phyloP scores from a whole-genome alignment of 2,797 vertebrate species.

The Anguilla megastoma region DNA sequence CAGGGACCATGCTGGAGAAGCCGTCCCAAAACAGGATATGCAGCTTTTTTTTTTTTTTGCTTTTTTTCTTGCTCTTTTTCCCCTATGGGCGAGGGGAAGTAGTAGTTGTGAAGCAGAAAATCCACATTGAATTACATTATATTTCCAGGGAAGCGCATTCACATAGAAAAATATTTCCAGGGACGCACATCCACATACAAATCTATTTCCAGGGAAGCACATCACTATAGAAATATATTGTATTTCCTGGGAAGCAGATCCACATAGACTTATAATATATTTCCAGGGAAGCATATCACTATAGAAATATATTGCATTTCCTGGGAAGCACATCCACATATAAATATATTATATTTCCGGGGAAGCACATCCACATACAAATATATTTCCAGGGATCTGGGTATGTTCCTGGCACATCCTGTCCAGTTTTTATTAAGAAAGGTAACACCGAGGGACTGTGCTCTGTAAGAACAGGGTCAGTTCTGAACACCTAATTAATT shows the following conservation, averaged over 20 bases:
- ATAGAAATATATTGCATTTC: neutral
- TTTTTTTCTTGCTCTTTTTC: neutral
- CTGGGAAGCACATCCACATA: neutral
- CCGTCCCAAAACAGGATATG: neutral
- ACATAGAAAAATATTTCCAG: neutral
- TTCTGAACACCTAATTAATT: slow-evolving; percentile 20
- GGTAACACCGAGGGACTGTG: neutral
- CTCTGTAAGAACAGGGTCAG: neutral
- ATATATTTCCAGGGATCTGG: neutral
- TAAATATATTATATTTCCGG: neutral
- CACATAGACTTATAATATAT: neutral
- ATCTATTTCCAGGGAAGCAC: neutral
- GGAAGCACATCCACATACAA: neutral
- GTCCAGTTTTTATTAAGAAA: neutral
- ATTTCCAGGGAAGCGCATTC: neutral
- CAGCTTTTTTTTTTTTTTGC: neutral
- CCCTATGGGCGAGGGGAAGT: neutral
- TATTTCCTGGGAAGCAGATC: neutral
- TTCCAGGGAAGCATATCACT: neutral
- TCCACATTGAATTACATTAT: neutral
- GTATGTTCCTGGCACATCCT: neutral
- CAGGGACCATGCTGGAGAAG: neutral
- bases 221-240: neutral
- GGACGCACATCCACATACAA: neutral
- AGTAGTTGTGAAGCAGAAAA: too few species aligned